phyloP scores from a whole-genome alignment of 1,140 invertebrate species.

The Diachasma alloeum region DNA sequence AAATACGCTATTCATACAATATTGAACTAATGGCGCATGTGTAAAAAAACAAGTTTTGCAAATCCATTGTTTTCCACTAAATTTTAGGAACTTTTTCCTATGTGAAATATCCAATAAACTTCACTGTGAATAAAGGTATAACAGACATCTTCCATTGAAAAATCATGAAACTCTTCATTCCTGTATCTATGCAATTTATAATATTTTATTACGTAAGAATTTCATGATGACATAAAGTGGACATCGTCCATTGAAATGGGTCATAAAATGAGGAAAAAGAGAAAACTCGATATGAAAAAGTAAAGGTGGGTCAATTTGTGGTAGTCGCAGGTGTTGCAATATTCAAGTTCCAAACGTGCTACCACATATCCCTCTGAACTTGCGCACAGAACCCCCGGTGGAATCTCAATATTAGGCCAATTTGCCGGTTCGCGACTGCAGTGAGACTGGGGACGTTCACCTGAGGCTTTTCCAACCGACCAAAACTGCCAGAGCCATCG shows the following conservation, averaged over 20 bases:
- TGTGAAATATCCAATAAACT: too few species aligned
- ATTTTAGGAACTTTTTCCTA: too few species aligned
- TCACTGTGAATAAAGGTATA: too few species aligned
- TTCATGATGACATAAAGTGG: background rate
- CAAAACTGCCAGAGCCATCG: background rate
- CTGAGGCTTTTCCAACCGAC: background rate
- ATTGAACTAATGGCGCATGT: too few species aligned
- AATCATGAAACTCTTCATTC: too few species aligned
- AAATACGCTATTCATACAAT: too few species aligned
- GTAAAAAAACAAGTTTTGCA: too few species aligned
- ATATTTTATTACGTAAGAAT: background rate
- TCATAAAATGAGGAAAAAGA: background rate
- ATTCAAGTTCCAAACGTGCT: background rate
- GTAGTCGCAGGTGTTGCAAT: background rate
- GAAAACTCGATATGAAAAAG: background rate
- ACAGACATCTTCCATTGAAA: too few species aligned
- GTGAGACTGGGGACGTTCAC: background rate
- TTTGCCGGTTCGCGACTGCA: background rate
- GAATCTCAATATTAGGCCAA: background rate
- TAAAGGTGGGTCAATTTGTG: background rate
- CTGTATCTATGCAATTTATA: too few species aligned
- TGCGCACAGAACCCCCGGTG: too few species aligned
- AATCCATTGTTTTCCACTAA: too few species aligned
- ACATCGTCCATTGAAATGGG: background rate
- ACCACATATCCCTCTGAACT: background rate